Evolutionary conservation across 2,113 vertebrate species (phyloP), one percentile per base, ranked within the genome.

Genomic region (Apteryx mantelli): DNA sequence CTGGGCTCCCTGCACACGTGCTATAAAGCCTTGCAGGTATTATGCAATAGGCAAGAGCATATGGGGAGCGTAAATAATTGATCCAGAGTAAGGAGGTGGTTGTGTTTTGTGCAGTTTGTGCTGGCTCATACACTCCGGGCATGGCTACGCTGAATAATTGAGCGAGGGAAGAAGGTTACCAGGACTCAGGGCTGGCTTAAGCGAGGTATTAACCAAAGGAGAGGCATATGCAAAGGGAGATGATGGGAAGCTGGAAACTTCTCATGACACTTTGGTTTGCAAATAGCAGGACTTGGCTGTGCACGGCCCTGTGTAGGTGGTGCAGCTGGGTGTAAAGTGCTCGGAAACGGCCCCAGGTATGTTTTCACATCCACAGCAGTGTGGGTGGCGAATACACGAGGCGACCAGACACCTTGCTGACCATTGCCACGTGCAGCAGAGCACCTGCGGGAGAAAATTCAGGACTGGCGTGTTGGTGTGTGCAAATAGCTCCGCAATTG

Each of bases 201-300:
- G 48, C 3, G 1, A 15, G 38, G 52, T 26, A 2, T 3, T 28
- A 8, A 4, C 11, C 4, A 0, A 1, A 30, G 44, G 16, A n/a
- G 16, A 53, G 78, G 58, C 42, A 3, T 2, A 2, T 53, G 88
- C 34, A 38, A n/a, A 48, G 3, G 3, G 46, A 8, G 75, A 68
- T 48, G 17, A 4, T 22, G 82, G 56, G 79, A 55, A 53, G 17
- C 69, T 92, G 86, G 48, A 11, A 44, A 16, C 25, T 19, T 36
- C 64, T 25, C 75, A 24, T 38, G 88, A 19, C 22, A 0, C 34
- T 9, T 65, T n/a, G 69, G 10, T 69, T 74, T 78, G 74, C 46
- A 40, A 48, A 19, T 50, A 4, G 1, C 26, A 5, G 52, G 20
- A n/a, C 36, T 70, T 53, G 85, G 30, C 3, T 7, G 20, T 76